phyloP scores from a whole-genome alignment of 2,888 invertebrate species.

The Octodonta nipae region DNA sequence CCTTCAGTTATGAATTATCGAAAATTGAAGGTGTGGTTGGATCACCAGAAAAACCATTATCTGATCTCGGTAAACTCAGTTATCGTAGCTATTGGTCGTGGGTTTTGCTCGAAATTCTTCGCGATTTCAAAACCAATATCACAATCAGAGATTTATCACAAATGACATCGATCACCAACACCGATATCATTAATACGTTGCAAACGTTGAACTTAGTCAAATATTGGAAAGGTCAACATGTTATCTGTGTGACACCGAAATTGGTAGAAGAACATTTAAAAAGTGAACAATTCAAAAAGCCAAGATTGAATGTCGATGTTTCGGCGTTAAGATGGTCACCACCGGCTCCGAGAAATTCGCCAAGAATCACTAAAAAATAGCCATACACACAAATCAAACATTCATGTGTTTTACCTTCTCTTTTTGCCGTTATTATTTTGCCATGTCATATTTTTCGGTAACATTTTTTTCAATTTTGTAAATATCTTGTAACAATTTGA shows the following conservation, averaged over 20 bases:
- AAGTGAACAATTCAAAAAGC: constrained; percentile 82
- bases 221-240: constrained; percentile 98
- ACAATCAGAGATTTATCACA: constrained; percentile 86
- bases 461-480: no score
- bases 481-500: no score
- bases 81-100: constrained; percentile 98
- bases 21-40: constrained; percentile 84
- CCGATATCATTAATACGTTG: constrained; percentile 89
- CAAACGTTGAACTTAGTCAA: constrained; percentile 98
- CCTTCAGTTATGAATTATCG: constrained; percentile 94
- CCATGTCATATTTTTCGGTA: no score
- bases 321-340: constrained; percentile 74
- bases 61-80: constrained; percentile 88
- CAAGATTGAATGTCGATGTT: constrained; percentile 72
- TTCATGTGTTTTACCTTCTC: no score
- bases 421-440: no score
- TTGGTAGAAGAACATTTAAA: constrained; percentile 84
- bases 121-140: constrained; percentile 72
- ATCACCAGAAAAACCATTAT: constrained; percentile 93
- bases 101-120: constrained; percentile 79
- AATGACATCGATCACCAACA: constrained; percentile 89
- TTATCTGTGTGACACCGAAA: constrained; percentile 93
- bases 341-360: no score
- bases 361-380: no score
- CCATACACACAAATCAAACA: no score